A percentile compares a stretch with the other conserved stretches of the same genome.
Evolutionary conservation across 2,888 invertebrate species (phyloP).

Genomic region (Prosapia bicincta): DNA sequence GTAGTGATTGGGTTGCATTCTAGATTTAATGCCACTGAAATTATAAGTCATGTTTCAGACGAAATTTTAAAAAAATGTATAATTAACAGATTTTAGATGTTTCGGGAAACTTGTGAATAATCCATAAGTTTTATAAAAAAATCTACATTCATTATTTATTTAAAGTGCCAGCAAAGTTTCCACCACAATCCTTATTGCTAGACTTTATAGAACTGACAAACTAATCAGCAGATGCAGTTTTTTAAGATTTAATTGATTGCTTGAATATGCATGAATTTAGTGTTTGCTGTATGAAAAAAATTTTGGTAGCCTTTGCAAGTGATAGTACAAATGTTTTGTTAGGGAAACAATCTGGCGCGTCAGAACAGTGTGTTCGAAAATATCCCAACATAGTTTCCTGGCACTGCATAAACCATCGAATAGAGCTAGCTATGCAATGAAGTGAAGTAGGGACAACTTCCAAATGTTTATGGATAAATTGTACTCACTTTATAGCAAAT

Average conservation of each 20-base stretch:
- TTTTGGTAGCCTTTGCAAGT: slow-evolving; percentile 7
- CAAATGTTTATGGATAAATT: slow-evolving; percentile 19
- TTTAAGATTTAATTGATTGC: neutral
- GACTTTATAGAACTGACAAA: slow-evolving; percentile 6
- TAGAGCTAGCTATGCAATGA: slow-evolving; percentile 31
- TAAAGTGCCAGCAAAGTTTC: slow-evolving; percentile 35
- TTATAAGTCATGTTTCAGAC: slow-evolving; percentile 8
- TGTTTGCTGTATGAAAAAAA: neutral
- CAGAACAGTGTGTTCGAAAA: slow-evolving; percentile 9
- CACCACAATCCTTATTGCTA: slow-evolving; percentile 7
- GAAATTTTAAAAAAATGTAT: slow-evolving; percentile 1
- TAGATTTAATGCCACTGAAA: neutral
- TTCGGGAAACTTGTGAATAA: too few relatives aligned
- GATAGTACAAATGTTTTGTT: too few relatives aligned
- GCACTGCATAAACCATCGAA: slow-evolving; percentile 32
- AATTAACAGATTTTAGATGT: neutral
- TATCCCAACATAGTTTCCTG: slow-evolving; percentile 28
- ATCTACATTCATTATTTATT: slow-evolving; percentile 28
- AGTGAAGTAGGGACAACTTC: slow-evolving; percentile 31
- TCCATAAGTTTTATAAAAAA: too few relatives aligned
- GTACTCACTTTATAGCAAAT: neutral
- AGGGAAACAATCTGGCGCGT: slow-evolving; percentile 11
- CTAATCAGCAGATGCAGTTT: neutral
- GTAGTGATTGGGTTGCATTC: slow-evolving; percentile 10
- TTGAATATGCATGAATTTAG: neutral